phyloP scores from a whole-genome alignment of 2,888 invertebrate genomes.

The Dynastes hyllus region DNA sequence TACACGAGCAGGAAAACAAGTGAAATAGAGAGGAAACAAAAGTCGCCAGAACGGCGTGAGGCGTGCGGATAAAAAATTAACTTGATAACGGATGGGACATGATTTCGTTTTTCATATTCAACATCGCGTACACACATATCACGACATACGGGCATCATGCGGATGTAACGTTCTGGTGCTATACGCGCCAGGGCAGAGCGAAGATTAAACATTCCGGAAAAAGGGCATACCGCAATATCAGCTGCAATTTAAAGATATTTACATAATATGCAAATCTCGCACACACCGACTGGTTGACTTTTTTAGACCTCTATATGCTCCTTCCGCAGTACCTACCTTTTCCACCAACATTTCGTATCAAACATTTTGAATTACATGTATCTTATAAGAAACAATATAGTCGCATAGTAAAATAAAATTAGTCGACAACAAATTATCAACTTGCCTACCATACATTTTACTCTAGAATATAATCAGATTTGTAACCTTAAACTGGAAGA shows the following conservation, averaged over 20 bases:
- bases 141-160: conserved; percentile 5
- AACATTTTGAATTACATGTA: too few species aligned
- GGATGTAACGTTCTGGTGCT: conserved; percentile 6
- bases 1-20: too few species aligned
- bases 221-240: conserved; percentile 44
- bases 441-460: too few species aligned
- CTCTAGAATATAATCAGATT: too few species aligned
- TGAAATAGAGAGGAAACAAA: too few species aligned
- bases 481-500: too few species aligned
- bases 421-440: too few species aligned
- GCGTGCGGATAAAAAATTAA: conserved; percentile 36
- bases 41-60: conserved; percentile 2
- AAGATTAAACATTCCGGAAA: conserved; percentile 31
- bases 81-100: conserved; percentile 35
- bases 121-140: conserved; percentile 19
- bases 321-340: not conserved
- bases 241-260: conserved; percentile 46
- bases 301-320: conserved; percentile 7
- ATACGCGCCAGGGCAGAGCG: conserved; percentile 1
- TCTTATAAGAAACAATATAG: too few species aligned
- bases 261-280: conserved; percentile 45
- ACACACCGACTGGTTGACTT: conserved; percentile 6
- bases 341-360: too few species aligned
- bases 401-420: too few species aligned
- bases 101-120: conserved; percentile 35